phyloP scores from a whole-genome alignment of 2,113 vertebrate species.

The Scomber colias region DNA sequence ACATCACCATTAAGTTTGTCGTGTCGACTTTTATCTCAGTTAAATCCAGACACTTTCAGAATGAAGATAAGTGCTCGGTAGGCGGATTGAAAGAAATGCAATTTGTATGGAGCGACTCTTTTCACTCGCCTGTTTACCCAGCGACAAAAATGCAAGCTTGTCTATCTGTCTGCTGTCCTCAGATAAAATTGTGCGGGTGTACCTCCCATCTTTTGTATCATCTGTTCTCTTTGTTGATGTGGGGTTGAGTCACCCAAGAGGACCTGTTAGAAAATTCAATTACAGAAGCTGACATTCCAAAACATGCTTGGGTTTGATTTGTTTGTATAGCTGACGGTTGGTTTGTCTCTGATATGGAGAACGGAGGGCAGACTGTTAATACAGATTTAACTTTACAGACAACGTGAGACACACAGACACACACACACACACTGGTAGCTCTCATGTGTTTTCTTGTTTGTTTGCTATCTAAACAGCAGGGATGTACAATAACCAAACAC shows the following conservation, averaged over 20 bases:
- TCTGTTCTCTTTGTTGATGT: conserved; percentile 15
- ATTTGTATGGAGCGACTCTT: not conserved
- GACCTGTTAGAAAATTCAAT: conserved; percentile 29
- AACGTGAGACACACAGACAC: not conserved
- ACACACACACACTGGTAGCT: not conserved
- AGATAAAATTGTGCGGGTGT: not conserved
- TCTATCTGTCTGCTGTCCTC: conserved; percentile 10
- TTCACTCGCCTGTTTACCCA: conserved; percentile 15
- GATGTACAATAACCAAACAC: no score
- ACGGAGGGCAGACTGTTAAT: no score
- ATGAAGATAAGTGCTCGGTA: conserved; percentile 14
- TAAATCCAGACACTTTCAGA: conserved; percentile 4
- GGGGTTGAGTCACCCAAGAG: conserved; percentile 3
- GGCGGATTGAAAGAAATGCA: conserved; percentile 12
- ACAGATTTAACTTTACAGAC: not conserved
- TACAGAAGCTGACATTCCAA: conserved; percentile 24
- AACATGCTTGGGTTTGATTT: conserved; percentile 9
- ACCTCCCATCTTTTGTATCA: conserved; percentile 7
- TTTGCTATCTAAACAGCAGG: not conserved
- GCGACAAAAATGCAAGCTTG: not conserved
- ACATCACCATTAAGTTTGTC: conserved; percentile 28
- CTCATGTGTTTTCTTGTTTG: not conserved
- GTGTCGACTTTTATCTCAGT: conserved; percentile 16
- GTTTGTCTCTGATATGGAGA: conserved; percentile 6
- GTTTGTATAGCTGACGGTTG: conserved; percentile 12